These are phyloP conservation scores for Heliopora coerulea DNA, from an alignment of 92 coral and sea anemone species.

Conservation along the genomic window DNA sequence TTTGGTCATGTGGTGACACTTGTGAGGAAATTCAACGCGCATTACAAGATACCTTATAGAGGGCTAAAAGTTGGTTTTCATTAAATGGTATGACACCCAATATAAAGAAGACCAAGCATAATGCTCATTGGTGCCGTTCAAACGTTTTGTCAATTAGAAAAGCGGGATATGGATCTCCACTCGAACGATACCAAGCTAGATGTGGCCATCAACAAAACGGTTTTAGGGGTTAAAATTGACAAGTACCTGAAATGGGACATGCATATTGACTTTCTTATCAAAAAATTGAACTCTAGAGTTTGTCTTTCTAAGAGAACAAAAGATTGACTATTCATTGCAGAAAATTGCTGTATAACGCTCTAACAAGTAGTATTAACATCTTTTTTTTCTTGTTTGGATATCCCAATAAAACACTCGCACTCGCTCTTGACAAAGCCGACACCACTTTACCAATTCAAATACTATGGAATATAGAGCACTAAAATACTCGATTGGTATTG, in stretches of 20 bases:
- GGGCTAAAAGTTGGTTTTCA: neutral
- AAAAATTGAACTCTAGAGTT: neutral
- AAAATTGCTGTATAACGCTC: conserved; percentile 25
- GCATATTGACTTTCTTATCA: too few species aligned
- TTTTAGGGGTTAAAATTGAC: conserved; percentile 10
- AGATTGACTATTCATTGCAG: neutral
- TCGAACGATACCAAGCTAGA: neutral
- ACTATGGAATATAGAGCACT: too few species aligned
- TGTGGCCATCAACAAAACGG: neutral
- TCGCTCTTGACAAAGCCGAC: too few species aligned
- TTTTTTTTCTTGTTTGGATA: too few species aligned
- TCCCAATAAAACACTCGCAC: too few species aligned
- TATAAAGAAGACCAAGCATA: neutral
- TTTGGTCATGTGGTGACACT: conserved; percentile 39
- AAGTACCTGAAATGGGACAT: neutral
- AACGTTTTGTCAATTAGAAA: neutral
- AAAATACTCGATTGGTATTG: too few species aligned
- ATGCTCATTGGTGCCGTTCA: neutral
- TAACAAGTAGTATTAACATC: too few species aligned
- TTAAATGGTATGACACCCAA: neutral
- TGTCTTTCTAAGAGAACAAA: conserved; percentile 3
- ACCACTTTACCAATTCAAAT: too few species aligned
- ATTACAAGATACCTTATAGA: conserved; percentile 10
- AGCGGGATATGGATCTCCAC: neutral
- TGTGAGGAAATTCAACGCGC: conserved; percentile 30